Evolutionary conservation across 1,140 invertebrate genomes (phyloP).

Genomic region (Brachionus rubens): DNA sequence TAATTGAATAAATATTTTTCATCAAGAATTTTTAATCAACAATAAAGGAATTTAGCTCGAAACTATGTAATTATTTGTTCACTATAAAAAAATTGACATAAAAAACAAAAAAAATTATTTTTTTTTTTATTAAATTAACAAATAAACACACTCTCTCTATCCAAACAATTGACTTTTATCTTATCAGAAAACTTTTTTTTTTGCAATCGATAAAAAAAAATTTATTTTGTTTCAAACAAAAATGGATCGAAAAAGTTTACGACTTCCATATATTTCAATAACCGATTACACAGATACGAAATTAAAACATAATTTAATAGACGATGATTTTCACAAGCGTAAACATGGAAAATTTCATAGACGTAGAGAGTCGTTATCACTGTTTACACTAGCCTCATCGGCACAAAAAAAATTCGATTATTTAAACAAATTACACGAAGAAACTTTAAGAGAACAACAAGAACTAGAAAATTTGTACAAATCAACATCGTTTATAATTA

Average conservation of each 20-base stretch:
- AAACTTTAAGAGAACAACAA: neutral
- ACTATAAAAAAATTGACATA: too few species aligned
- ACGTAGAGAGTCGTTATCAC: neutral
- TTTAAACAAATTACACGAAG: slow-evolving; percentile 8
- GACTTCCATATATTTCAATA: neutral
- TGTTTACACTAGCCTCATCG: neutral
- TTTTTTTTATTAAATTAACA: too few species aligned
- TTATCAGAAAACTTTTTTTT: too few species aligned
- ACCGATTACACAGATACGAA: neutral
- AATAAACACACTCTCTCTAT: too few species aligned
- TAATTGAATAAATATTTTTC: too few species aligned
- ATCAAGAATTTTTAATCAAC: too few species aligned
- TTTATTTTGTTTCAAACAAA: too few species aligned
- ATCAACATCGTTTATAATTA: neutral
- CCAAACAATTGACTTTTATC: too few species aligned
- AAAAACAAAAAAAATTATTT: too few species aligned
- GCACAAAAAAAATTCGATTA: slow-evolving; percentile 21
- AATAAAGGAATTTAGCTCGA: too few species aligned
- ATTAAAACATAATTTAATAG: neutral
- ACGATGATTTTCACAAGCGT: neutral
- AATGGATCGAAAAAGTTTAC: slow-evolving; percentile 15
- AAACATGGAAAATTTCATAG: neutral
- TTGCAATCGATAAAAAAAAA: too few species aligned
- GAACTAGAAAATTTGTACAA: slow-evolving; percentile 16
- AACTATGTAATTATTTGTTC: too few species aligned